Conservation (phyloP, 2,113 vertebrate genomes). For the Dasypus novemcinctus region DNA sequence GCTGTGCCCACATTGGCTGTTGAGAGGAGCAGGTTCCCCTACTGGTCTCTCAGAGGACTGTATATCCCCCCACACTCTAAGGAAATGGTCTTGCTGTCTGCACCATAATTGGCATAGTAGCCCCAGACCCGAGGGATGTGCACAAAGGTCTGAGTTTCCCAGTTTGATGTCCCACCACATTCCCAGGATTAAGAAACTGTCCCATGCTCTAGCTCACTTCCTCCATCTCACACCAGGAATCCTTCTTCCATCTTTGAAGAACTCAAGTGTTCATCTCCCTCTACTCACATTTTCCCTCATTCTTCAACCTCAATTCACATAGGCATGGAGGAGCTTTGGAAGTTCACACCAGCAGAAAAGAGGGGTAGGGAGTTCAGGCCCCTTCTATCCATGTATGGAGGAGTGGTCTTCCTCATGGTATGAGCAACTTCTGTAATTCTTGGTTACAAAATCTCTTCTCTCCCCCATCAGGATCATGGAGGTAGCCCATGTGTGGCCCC, state of each 20-base stretch:
- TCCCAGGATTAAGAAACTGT: not conserved
- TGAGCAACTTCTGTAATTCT: not conserved
- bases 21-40: not conserved
- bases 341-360: not conserved
- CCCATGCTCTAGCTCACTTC: not conserved
- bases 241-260: not conserved
- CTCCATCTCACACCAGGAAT: not conserved
- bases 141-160: not conserved
- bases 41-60: not conserved
- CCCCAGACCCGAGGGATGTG: no score
- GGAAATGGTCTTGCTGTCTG: not conserved
- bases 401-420: not conserved
- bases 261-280: not conserved
- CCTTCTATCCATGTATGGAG: not conserved
- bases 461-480: not conserved
- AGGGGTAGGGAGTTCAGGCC: not conserved
- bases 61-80: no score
- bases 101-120: not conserved
- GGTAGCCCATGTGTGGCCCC: not conserved
- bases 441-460: not conserved
- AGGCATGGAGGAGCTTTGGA: conserved; percentile 22
- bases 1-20: not conserved
- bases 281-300: conserved; percentile 36
- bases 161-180: not conserved
- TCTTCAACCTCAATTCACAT: conserved; percentile 51